Evolutionary conservation across 2,888 invertebrate genomes (phyloP).

Genomic region (Germaria angustata): DNA sequence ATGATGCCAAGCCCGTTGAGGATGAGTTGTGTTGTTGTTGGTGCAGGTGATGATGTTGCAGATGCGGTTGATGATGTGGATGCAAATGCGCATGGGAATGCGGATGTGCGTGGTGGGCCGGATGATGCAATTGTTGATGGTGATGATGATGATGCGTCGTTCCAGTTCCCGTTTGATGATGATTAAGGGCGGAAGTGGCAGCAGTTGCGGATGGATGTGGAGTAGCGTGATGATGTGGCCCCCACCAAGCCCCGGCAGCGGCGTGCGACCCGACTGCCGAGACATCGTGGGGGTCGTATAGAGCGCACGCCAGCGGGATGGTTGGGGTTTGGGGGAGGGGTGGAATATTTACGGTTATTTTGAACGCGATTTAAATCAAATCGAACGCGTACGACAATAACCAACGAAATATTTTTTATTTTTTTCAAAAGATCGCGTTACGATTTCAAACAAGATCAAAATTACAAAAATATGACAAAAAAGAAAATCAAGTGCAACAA

Average conservation of each 20-base stretch:
- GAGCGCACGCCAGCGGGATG: slow-evolving; percentile 81
- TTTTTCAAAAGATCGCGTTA: not conserved
- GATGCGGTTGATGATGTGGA: slow-evolving; percentile 79
- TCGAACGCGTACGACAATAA: not conserved
- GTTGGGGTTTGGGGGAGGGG: slow-evolving; percentile 81
- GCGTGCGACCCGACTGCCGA: slow-evolving; percentile 81
- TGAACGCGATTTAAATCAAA: slow-evolving; percentile 75
- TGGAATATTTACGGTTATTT: slow-evolving; percentile 81
- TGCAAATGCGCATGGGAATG: slow-evolving; percentile 81
- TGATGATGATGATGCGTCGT: slow-evolving; percentile 68
- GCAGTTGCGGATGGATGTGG: slow-evolving; percentile 81
- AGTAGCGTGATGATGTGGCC: slow-evolving; percentile 78
- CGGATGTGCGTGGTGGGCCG: slow-evolving; percentile 82
- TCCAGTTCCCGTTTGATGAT: slow-evolving; percentile 69
- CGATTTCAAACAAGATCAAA: not conserved
- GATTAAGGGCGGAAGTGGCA: slow-evolving; percentile 72
- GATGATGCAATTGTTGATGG: slow-evolving; percentile 80
- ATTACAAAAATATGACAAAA: not conserved
- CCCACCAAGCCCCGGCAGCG: slow-evolving; percentile 81
- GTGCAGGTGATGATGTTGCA: slow-evolving; percentile 68
- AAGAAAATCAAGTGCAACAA: not conserved
- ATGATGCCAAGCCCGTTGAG: slow-evolving; percentile 51
- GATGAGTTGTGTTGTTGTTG: slow-evolving; percentile 72
- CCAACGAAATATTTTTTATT: not conserved
- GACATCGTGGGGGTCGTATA: slow-evolving; percentile 82